Base-by-base conservation (phyloP, 1,140 invertebrate species). In the Platorchestia sp. region DNA sequence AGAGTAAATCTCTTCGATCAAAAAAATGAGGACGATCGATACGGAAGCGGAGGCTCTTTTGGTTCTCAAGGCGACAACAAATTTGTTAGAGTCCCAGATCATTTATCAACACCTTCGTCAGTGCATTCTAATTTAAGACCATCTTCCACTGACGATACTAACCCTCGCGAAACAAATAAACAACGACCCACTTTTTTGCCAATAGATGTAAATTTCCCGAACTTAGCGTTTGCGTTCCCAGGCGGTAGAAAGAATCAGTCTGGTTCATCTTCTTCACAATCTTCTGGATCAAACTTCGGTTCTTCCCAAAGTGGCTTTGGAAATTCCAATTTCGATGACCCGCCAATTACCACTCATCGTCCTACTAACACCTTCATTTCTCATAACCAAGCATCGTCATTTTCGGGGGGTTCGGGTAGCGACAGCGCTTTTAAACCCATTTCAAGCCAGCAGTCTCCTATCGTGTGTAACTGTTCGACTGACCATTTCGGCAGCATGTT, bases 391-490 rank as follows among this genome's bases (percentile, higher is more conserved):
- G 5, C 40, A 36, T 42, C 91, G 27, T 44, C 91, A 36, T 40
- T n/a, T 10, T 93, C 45, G 36, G 91, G 91, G 0, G 7, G 0
- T 47, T 45, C 45, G 7, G 43, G 43, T 93, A 47, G 45, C 47
- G 19, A 42, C 44, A 93, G 22, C 45, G 41, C 45, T 45, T 93
- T 93, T 93, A 45, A 40, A 47, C 91, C 91, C 45, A 93, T 93
- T 93, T 93, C 91, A n/a, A 45, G 40, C 44, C 45, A 45, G 14
- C 41, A 47, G 40, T 36, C 14, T 0, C 91, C 91, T 22, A 45
- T 93, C 41, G 91, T 93, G 45, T 93, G 91, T 93, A 93, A 93
- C 45, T 93, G 91, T 93, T 93, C 91, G 41, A 93, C 91, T n/a
- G 45, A 93, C 45, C 7, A 93, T 47, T 45, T 45, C 45, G 91